Percentiles rank a stretch among this genome's conserved stretches.
These are phyloP conservation scores for Nyctalus aviator DNA, from an alignment of 2,797 vertebrate genomes.

Conservation along the genomic window DNA sequence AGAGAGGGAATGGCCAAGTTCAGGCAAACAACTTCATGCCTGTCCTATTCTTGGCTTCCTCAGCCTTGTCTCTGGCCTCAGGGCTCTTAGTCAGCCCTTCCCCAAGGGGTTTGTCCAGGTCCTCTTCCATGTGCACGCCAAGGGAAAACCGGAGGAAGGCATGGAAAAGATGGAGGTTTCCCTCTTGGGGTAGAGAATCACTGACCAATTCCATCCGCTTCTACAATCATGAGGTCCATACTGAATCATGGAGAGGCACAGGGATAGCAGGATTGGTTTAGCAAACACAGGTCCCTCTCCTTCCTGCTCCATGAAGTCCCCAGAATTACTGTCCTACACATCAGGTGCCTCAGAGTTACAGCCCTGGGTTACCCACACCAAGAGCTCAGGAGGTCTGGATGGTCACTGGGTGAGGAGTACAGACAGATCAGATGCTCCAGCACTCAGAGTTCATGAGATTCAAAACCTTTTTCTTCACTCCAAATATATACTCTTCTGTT, in stretches of 20 bases:
- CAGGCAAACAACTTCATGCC: not conserved
- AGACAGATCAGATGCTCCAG: constrained; percentile 72
- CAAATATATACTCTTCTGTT: constrained; percentile 84
- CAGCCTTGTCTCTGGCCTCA: constrained; percentile 26
- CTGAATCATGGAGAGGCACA: constrained; percentile 15
- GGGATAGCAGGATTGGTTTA: constrained; percentile 42
- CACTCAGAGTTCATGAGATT: constrained; percentile 54
- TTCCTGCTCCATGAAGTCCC: constrained; percentile 33
- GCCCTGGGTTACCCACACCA: not conserved
- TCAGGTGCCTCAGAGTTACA: constrained; percentile 3
- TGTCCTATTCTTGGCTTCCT: constrained; percentile 21
- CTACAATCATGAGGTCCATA: constrained; percentile 30
- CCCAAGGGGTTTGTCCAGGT: not conserved
- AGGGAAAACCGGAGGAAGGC: constrained; percentile 43
- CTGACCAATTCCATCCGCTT: constrained; percentile 13
- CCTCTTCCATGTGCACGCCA: constrained; percentile 9
- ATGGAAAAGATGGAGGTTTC: not conserved
- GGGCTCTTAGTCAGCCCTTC: not conserved
- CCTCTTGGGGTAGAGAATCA: constrained; percentile 19
- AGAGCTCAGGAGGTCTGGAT: not conserved
- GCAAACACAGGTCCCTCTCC: constrained; percentile 31
- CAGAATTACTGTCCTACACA: constrained; percentile 32
- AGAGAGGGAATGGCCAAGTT: constrained; percentile 12
- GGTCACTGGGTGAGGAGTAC: constrained; percentile 57
- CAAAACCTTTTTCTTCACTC: constrained; percentile 77